Evolutionary conservation across 2,888 invertebrate genomes (phyloP), one percentile per base, ranked within the genome.

Genomic region (Epinotia demarniana): DNA sequence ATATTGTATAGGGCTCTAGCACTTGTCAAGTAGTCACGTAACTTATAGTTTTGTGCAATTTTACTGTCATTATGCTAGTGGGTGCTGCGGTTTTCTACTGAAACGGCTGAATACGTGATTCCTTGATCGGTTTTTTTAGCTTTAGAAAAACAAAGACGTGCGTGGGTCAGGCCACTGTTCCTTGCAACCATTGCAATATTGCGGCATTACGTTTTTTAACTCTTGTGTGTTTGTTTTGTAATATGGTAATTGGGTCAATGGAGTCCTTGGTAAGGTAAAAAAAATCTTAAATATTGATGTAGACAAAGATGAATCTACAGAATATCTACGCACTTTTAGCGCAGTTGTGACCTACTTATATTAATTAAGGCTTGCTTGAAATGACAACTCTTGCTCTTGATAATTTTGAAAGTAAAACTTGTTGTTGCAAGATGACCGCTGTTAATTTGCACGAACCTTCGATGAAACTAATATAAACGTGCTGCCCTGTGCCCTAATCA

Each of bases 21-120:
- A 67, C 39, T 69, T 66, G 70, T 75, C 75, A 72, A 67, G 53
- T 66, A 62, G 71, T 78, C 80, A 80, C 80, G 80, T 80, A 80
- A 79, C 79, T 78, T 75, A 80, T 80, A 73, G 80, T 79, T 80
- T 80, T 80, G 78, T 78, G 79, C 79, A 79, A 80, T 78, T 77
- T 62, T 75, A 70, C 69, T 76, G 80, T 80, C 72, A 77, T 79
- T 80, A 78, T 74, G 62, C 68, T 69, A 46, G 77, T 78, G 77
- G 78, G 80, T 75, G 73, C 73, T 79, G 79, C 66, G 79, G 79
- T 79, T 79, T 77, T 74, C 75, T 57, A 72, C 71, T 72, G 72
- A 75, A 75, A 75, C 63, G 55, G 57, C 72, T 72, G 75, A 33
- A 75, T 79, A 79, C 79, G 79, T 79, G 79, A 75, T 79, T 55